Conservation (phyloP, 2,888 invertebrate genomes). For the Tenthredo notha region DNA sequence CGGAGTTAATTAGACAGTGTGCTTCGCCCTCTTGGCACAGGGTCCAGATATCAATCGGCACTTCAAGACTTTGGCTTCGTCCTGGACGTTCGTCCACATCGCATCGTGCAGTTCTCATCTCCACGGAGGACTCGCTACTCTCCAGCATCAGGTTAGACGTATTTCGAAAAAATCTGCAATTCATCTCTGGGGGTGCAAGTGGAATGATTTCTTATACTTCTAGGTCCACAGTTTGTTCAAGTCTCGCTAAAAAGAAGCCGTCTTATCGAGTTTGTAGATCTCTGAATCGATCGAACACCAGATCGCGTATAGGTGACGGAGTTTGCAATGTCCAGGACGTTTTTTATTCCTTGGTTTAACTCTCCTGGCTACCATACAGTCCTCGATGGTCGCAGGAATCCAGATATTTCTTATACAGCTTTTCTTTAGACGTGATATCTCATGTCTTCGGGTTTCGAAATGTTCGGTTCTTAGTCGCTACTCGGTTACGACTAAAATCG, state of each 20-base stretch:
- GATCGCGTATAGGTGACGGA: conserved; percentile 24
- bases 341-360: background rate
- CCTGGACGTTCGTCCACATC: background rate
- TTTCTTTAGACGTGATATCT: conserved; percentile 27
- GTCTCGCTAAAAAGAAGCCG: background rate
- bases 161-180: background rate
- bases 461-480: conserved; percentile 33
- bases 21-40: conserved; percentile 73
- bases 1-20: conserved; percentile 77
- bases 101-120: conserved; percentile 35
- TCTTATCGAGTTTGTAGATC: background rate
- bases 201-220: background rate
- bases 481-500: conserved; percentile 15
- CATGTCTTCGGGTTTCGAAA: background rate
- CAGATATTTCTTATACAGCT: conserved; percentile 30
- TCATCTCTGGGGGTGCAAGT: background rate
- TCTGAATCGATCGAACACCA: conserved; percentile 25
- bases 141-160: background rate
- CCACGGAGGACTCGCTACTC: background rate
- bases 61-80: conserved; percentile 40
- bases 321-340: background rate
- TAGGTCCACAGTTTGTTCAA: background rate
- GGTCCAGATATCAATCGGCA: conserved; percentile 75
- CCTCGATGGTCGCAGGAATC: conserved; percentile 12
- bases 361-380: background rate